A percentile compares a stretch with the other conserved stretches of the same genome.
These are phyloP conservation scores for Norana najaformis DNA, from an alignment of 2,888 invertebrate genomes.

Conservation along the genomic window DNA sequence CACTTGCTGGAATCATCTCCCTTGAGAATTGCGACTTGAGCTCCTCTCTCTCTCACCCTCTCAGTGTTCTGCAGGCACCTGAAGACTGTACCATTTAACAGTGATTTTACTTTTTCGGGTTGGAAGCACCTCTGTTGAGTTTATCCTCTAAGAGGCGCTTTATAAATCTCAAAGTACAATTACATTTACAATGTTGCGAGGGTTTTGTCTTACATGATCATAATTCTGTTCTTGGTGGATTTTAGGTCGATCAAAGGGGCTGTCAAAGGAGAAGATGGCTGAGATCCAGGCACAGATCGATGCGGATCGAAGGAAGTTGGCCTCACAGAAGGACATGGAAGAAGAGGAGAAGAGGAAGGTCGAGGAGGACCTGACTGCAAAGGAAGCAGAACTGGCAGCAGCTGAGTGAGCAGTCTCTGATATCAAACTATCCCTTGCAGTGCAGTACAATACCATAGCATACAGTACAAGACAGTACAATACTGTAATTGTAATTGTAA, in stretches of 20 bases:
- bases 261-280: conserved; percentile 64
- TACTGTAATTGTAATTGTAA: too few relatives aligned
- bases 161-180: too few relatives aligned
- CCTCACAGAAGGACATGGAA: conserved; percentile 65
- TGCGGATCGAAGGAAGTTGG: conserved; percentile 62
- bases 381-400: conserved; percentile 75
- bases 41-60: too few relatives aligned
- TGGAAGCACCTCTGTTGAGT: too few relatives aligned
- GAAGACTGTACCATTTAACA: too few relatives aligned
- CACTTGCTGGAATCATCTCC: too few relatives aligned
- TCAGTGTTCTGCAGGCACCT: too few relatives aligned
- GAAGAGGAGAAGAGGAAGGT: conserved; percentile 71
- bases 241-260: conserved; percentile 20
- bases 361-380: conserved; percentile 68
- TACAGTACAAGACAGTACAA: neutral
- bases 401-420: conserved; percentile 66
- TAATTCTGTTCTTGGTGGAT: neutral
- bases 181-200: too few relatives aligned
- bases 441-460: neutral
- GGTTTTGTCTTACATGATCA: neutral
- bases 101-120: too few relatives aligned
- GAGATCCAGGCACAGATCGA: conserved; percentile 64
- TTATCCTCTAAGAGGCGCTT: too few relatives aligned
- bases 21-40: too few relatives aligned
- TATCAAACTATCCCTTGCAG: neutral